Evolutionary conservation across 2,888 invertebrate species (phyloP), one percentile per base, ranked within the genome.

Genomic region (Poecilus cupreus): DNA sequence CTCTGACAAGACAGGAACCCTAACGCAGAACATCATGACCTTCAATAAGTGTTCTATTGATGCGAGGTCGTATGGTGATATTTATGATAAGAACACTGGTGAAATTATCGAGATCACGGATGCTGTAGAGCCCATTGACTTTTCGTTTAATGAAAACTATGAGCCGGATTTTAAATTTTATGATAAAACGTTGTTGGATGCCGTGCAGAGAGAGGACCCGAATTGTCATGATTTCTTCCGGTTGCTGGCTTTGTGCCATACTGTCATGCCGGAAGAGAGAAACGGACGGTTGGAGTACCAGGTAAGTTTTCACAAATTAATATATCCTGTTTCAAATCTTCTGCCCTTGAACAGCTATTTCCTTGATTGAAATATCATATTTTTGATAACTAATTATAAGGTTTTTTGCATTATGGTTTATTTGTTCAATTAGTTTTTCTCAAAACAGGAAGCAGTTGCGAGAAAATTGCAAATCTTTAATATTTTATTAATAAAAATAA

Each of bases 21-120:
- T 99, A 81, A 99, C 99, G 26, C 98, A 98, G 92, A 99, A 99
- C 89, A 98, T 99, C 85, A 99, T 99, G 99, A 97, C 98, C 80
- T 99, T 99, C 90, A 99, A 99, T 90, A 99, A 99, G 91, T 98
- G 98, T 89, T 97, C 98, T 83, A 97, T 99, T 85, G 96, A 94
- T 84, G 98, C 97, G 4, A 93, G 94, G 84, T 93, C 95, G 81
- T 99, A 97, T 89, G 99, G 99, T 18, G 98, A 99, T 89, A 91
- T 96, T 81, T 91, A 96, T 82, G 97, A 98, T 89, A 93, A 95
- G 84, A 91, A 92, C 85, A 96, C 97, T 68, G 97, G 97, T 49
- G 97, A 97, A 89, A 91, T 95, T 78, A 90, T 97, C 83, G 97
- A 97, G 88, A 92, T 97, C 64, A 94, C 93, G 74, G 97, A 97